phyloP scores from a whole-genome alignment of 2,113 vertebrate species.

The Oryzias javanicus region DNA sequence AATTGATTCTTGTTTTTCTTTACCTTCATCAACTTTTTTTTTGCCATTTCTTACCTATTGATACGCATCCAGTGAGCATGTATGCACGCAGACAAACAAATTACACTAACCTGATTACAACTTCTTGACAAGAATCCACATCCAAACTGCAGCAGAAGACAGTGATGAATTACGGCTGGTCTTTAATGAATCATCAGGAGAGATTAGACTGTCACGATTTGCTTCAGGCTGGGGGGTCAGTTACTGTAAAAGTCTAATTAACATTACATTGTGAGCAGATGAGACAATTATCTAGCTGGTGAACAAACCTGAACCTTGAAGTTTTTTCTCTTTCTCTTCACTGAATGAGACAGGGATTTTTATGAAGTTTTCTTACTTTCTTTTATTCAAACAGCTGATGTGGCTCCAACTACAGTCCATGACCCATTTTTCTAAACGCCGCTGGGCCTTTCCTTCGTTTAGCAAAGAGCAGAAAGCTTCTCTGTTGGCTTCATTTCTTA shows the following conservation, averaged over 20 bases:
- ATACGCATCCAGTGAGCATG: too few species aligned
- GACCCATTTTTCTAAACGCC: slow-evolving; percentile 47
- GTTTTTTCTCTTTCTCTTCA: not conserved
- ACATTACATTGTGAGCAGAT: slow-evolving; percentile 15
- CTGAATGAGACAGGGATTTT: slow-evolving; percentile 13
- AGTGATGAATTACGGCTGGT: slow-evolving; percentile 22
- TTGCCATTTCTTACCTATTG: too few species aligned
- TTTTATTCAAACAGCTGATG: slow-evolving; percentile 52
- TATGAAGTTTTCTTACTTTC: slow-evolving; percentile 3
- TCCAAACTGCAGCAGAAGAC: not conserved
- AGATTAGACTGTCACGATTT: slow-evolving; percentile 34
- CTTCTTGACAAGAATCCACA: not conserved
- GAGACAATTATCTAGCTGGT: slow-evolving; percentile 1
- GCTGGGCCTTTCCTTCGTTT: slow-evolving; percentile 37
- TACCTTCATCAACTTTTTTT: too few species aligned
- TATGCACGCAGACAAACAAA: too few species aligned
- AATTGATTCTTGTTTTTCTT: too few species aligned
- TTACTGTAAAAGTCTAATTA: slow-evolving; percentile 26
- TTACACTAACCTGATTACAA: too few species aligned
- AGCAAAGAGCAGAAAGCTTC: slow-evolving; percentile 41
- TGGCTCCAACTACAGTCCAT: slow-evolving; percentile 25
- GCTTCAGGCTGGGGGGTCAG: slow-evolving; percentile 16
- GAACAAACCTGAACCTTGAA: not conserved
- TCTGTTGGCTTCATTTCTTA: slow-evolving; percentile 39
- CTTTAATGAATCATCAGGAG: slow-evolving; percentile 29